Conservation (phyloP, 2,888 invertebrate species). For the Philopedon plagiatum region DNA sequence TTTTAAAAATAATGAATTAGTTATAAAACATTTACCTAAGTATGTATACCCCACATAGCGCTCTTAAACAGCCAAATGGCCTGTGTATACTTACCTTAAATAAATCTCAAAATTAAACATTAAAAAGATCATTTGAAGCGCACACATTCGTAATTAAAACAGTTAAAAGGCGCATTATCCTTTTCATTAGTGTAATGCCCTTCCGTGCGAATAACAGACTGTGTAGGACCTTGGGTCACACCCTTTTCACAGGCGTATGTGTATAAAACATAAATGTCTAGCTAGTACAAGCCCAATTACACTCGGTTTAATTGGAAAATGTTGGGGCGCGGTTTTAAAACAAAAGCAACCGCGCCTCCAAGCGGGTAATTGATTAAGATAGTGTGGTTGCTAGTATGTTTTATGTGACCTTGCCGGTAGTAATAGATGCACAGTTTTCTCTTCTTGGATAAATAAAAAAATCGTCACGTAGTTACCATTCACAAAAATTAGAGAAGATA, state of each 20-base stretch:
- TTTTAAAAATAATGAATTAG: too few relatives aligned
- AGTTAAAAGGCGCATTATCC: background rate
- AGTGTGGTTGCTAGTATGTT: background rate
- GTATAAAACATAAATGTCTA: slow-evolving; percentile 37
- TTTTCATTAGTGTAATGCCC: slow-evolving; percentile 15
- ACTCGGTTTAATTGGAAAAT: slow-evolving; percentile 29
- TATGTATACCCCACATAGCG: too few relatives aligned
- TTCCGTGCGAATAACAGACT: background rate
- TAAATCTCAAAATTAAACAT: background rate
- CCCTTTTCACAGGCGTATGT: slow-evolving; percentile 20
- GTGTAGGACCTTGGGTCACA: slow-evolving; percentile 2
- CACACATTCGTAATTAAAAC: slow-evolving; percentile 4
- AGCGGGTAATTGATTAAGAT: slow-evolving; percentile 12
- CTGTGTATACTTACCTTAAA: background rate
- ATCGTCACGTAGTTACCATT: too few relatives aligned
- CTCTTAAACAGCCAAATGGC: background rate
- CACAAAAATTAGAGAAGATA: too few relatives aligned
- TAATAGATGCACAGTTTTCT: too few relatives aligned
- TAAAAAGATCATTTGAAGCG: background rate
- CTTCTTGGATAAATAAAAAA: too few relatives aligned
- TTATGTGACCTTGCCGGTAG: background rate
- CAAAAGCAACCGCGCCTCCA: slow-evolving; percentile 27
- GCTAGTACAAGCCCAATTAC: slow-evolving; percentile 34
- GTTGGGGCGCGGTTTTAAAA: slow-evolving; percentile 34
- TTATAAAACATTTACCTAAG: too few relatives aligned